Percentiles rank a stretch among this genome's conserved stretches.
These are phyloP conservation scores for Merluccius polli DNA, from an alignment of 2,797 vertebrate species.

Conservation along the genomic window DNA sequence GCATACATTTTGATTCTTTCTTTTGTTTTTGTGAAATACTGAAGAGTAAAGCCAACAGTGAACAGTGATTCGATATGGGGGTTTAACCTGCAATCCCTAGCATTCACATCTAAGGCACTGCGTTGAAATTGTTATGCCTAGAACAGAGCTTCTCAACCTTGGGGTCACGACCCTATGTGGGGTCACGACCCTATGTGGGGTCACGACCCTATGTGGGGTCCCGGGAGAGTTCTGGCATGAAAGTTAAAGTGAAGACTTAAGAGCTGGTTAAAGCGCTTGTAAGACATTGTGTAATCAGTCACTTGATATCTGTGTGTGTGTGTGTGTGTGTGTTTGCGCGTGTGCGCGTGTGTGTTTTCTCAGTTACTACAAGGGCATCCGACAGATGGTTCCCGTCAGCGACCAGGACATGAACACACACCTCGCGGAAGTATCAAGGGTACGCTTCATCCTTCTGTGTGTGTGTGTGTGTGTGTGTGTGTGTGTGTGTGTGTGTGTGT, in stretches of 20 bases:
- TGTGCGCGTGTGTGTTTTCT: slow-evolving; percentile 13
- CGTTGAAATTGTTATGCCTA: no score
- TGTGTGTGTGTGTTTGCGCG: slow-evolving; percentile 16
- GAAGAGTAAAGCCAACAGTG: neutral
- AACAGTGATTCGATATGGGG: neutral
- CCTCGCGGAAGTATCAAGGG: slow-evolving; percentile 95
- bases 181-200: no score
- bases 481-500: neutral
- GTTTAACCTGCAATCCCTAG: no score
- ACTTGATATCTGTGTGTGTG: slow-evolving; percentile 7
- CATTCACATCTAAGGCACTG: no score
- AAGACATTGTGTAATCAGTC: neutral
- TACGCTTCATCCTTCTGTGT: slow-evolving; percentile 53
- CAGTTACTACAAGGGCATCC: slow-evolving; percentile 94
- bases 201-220: no score
- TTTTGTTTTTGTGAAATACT: neutral
- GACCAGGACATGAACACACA: slow-evolving; percentile 99
- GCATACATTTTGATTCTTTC: neutral
- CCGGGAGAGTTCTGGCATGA: no score
- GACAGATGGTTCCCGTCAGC: slow-evolving; percentile 92
- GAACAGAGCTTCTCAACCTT: no score
- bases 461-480: neutral
- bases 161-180: no score
- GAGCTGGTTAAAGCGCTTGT: neutral
- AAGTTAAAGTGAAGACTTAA: neutral